phyloP scores from a whole-genome alignment of 2,113 vertebrate species.

The Mesocricetus auratus region DNA sequence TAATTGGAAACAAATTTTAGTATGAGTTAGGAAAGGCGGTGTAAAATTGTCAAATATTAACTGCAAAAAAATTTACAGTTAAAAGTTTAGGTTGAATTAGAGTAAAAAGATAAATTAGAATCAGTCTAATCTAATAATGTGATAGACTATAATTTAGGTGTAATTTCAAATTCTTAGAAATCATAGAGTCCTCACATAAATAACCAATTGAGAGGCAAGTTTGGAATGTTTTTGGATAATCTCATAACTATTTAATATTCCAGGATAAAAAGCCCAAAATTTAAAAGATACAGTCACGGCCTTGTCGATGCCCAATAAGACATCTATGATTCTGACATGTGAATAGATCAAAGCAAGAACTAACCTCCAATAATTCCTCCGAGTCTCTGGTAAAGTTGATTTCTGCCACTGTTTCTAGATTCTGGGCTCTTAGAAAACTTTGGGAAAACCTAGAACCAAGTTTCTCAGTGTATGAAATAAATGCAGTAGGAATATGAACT shows the following conservation, averaged over 20 bases:
- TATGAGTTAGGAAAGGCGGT: neutral
- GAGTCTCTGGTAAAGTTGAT: too few relatives aligned
- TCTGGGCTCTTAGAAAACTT: too few relatives aligned
- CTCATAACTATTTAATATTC: neutral
- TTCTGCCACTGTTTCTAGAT: too few relatives aligned
- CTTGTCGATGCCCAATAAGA: neutral
- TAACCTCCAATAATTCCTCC: too few relatives aligned
- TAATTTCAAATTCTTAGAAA: neutral
- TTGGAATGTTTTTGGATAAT: neutral
- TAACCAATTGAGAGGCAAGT: neutral
- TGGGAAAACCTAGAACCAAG: too few relatives aligned
- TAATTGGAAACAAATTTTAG: neutral
- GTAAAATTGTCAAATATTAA: neutral
- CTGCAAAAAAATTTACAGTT: neutral
- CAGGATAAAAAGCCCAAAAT: neutral
- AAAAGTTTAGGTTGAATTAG: neutral
- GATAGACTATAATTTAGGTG: neutral
- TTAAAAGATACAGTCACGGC: neutral
- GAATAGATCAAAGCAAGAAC: too few relatives aligned
- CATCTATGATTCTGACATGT: neutral
- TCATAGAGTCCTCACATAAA: neutral
- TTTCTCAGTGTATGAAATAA: too few relatives aligned
- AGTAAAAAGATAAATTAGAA: neutral
- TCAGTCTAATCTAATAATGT: neutral
- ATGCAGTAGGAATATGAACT: too few relatives aligned